Conservation (phyloP, 2,113 vertebrate genomes). For the Fregetta grallaria region DNA sequence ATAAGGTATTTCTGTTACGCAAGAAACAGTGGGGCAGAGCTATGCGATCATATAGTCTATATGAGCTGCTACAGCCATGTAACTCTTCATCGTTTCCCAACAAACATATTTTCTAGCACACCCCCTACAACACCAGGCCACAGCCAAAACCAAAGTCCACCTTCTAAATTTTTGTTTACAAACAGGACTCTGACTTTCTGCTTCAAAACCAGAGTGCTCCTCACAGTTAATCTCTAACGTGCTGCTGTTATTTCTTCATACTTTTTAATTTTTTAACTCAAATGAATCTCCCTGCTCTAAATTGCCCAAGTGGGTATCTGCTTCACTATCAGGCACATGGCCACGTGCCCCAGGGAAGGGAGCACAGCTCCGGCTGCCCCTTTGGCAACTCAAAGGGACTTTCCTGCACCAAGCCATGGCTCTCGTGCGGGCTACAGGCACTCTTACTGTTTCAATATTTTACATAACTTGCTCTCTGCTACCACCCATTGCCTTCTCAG, state of each 20-base stretch:
- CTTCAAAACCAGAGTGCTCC: background rate
- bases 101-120: background rate
- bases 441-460: background rate
- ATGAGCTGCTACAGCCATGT: background rate
- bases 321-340: background rate
- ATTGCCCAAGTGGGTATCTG: background rate
- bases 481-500: background rate
- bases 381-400: rapidly evolving
- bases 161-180: background rate
- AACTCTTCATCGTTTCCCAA: background rate
- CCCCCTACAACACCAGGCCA: background rate
- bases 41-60: background rate
- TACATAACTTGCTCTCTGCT: background rate
- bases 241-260: background rate
- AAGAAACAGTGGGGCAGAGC: too few relatives aligned
- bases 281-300: background rate
- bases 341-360: background rate
- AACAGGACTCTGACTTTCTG: background rate
- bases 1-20: background rate
- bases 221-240: rapidly evolving
- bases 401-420: background rate
- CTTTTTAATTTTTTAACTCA: background rate
- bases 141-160: background rate
- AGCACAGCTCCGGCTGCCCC: background rate
- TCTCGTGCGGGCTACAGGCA: background rate